Evolutionary conservation across 1,140 invertebrate species (phyloP).

Genomic region (Zelostemma sp.): DNA sequence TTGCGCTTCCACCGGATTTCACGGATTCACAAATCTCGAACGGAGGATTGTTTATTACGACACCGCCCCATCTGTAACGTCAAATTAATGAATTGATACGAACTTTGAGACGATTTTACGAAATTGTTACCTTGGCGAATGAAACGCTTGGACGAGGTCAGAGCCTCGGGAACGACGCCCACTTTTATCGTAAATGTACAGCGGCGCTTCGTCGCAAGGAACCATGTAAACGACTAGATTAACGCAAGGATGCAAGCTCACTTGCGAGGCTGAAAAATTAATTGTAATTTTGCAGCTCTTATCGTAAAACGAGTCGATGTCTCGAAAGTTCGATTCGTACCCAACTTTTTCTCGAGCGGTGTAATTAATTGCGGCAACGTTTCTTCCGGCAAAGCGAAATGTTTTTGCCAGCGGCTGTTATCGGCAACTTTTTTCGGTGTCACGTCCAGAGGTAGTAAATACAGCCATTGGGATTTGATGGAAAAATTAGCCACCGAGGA

Average conservation of each 20-base stretch:
- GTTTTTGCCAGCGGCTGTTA: conserved; percentile 65
- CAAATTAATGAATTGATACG: too few relatives aligned
- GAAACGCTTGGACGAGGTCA: conserved; percentile 64
- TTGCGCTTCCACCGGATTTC: conserved; percentile 50
- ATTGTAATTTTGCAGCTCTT: conserved; percentile 5
- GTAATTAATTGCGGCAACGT: conserved; percentile 81
- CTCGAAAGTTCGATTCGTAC: conserved; percentile 55
- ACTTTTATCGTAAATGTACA: conserved; percentile 77
- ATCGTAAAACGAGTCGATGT: too few relatives aligned
- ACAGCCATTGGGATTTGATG: conserved; percentile 89
- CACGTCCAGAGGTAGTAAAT: conserved; percentile 83
- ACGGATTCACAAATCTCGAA: conserved; percentile 68
- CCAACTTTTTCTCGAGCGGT: conserved; percentile 87
- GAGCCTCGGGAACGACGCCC: conserved; percentile 53
- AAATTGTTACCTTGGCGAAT: conserved; percentile 78
- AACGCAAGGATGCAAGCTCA: conserved; percentile 83
- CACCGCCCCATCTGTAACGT: conserved; percentile 89
- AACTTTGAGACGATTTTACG: too few relatives aligned
- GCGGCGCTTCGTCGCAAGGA: conserved; percentile 79
- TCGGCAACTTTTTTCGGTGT: conserved; percentile 73
- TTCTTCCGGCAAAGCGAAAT: conserved; percentile 76
- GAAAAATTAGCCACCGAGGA: conserved; percentile 79
- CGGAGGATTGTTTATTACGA: conserved; percentile 80
- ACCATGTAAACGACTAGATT: conserved; percentile 89
- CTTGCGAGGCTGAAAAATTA: conserved; percentile 76